phyloP scores from a whole-genome alignment of 2,797 vertebrate species.

The Channallabes apus region DNA sequence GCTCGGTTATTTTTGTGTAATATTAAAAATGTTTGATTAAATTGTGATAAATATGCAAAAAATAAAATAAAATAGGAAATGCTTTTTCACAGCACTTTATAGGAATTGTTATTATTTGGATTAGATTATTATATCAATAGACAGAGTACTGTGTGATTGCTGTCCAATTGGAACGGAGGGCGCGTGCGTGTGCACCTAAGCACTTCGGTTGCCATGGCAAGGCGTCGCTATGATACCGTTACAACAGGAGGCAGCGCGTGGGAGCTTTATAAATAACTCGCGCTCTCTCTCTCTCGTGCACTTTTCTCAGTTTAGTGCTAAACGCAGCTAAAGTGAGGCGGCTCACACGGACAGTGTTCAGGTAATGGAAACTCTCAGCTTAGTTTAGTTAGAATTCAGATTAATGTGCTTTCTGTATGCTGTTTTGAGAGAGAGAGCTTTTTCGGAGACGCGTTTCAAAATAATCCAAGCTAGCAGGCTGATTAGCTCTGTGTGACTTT shows the following conservation, averaged over 20 bases:
- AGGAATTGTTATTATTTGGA: not conserved
- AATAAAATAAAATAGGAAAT: no score
- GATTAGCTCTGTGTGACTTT: not conserved
- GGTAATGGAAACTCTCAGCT: not conserved
- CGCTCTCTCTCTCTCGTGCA: not conserved
- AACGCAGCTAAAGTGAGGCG: not conserved
- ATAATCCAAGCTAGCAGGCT: not conserved
- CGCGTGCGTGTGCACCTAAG: not conserved
- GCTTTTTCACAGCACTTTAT: no score
- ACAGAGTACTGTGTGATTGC: no score
- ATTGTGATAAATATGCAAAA: no score
- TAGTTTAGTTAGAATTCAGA: not conserved
- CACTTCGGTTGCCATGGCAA: not conserved
- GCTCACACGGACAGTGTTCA: not conserved
- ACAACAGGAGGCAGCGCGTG: not conserved
- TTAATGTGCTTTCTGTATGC: not conserved
- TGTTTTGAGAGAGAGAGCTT: not conserved
- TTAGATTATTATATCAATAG: not conserved
- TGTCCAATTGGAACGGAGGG: not conserved
- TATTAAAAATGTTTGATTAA: no score
- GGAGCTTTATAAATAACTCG: no score
- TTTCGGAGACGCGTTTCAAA: not conserved
- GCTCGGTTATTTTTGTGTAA: no score
- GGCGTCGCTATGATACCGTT: not conserved
- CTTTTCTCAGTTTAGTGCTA: not conserved